Percentiles rank a stretch among this genome's conserved stretches.
phyloP scores from a whole-genome alignment of 2,113 vertebrate genomes.

The mouse (Mus musculus) region GRCm39 chr5:45279501-45280000 shows the following conservation, averaged over 20 bases:
- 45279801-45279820: background rate
- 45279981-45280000: slow-evolving; percentile 5
- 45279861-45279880: background rate
- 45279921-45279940: background rate
- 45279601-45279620: background rate
- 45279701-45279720: background rate
- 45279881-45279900: background rate
- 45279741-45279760: background rate
- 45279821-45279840: background rate
- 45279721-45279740: background rate
- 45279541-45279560: background rate
- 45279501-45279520: background rate
- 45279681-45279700: background rate
- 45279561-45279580: background rate
- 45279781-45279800: background rate
- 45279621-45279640: background rate
- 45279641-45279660: background rate
- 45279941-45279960: background rate
- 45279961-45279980: background rate
- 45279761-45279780: background rate
- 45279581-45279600: background rate
- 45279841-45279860: background rate
- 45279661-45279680: background rate
- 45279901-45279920: background rate
- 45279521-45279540: background rate